Base-by-base conservation (phyloP, 2,797 vertebrate species). In the Chrosomus eos region DNA sequence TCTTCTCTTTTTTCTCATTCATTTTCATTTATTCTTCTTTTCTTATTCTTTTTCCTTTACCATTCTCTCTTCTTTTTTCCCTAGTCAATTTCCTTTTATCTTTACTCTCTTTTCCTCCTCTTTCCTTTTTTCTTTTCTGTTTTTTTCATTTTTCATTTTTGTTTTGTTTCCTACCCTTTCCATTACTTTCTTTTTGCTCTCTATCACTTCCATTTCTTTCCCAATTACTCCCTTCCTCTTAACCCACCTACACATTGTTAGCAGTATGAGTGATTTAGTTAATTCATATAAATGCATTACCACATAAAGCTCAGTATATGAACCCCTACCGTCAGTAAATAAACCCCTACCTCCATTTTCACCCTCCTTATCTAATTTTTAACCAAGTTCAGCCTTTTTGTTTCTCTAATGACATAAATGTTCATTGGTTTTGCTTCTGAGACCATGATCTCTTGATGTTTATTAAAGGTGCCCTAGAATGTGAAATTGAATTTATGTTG, bases 351-450 rank as follows among this genome's bases (percentile, higher is more conserved):
- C 66, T 6, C 51, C 48, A 40, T 26, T 77, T 77, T 83, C 68
- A 72, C 76, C 38, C 68, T 26, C 21, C 71, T 86, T 72, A 36
- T 45, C 53, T 66, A 26, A 33, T 48, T 40, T 38, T 67, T 33
- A 66, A 79, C 75, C 58, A 73, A 58, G 55, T 45, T 66, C 60
- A 80, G 66, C 60, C 62, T 62, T 80, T 67, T 43, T 68, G 48
- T 55, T 67, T 80, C 73, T 68, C 33, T 76, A 84, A 68, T 75
- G 72, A 36, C 77, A 81, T 74, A 51, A 75, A 64, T 87, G 86
- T 77, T 87, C 31, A 64, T 76, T 81, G 66, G 53, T 26, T 31
- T 80, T 62, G 43, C 72, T 70, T 80, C 71, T 43, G 53, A 77
- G 78, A 64, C 43, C 64, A 31, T 71, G 55, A 81, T 85, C 43